Conservation (phyloP, 2,888 invertebrate species). For the Emmelina monodactyla region DNA sequence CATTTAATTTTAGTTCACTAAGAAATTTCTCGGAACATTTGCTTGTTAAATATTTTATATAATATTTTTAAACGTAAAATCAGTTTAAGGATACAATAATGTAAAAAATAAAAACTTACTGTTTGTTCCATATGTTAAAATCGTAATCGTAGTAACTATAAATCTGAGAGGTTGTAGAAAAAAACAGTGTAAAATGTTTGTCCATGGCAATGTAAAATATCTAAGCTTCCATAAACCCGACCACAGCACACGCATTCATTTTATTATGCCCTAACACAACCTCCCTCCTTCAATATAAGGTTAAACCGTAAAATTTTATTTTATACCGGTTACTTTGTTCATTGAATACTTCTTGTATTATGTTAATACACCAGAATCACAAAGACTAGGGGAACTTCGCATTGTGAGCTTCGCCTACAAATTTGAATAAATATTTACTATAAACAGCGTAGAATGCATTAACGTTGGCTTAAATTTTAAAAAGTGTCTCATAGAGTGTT, state of each 20-base stretch:
- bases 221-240: conserved; percentile 34
- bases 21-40: conserved; percentile 30
- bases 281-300: conserved; percentile 51
- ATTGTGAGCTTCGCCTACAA: conserved; percentile 52
- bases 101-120: too few species aligned
- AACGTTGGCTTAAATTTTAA: conserved; percentile 62
- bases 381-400: conserved; percentile 28
- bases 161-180: background rate
- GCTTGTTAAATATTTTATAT: background rate
- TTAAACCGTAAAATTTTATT: conserved; percentile 57
- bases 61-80: background rate
- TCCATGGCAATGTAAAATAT: conserved; percentile 30
- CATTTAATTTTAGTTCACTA: conserved; percentile 56
- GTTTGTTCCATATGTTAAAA: too few species aligned
- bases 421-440: conserved; percentile 63
- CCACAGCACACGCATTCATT: conserved; percentile 36
- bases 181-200: conserved; percentile 14
- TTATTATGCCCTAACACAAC: conserved; percentile 44
- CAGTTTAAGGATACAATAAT: too few species aligned
- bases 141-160: background rate
- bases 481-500: conserved; percentile 63
- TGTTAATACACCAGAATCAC: conserved; percentile 35
- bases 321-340: conserved; percentile 53
- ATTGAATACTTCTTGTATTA: conserved; percentile 52
- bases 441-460: conserved; percentile 57